Evolutionary conservation across 2,888 invertebrate species (phyloP), one percentile per base, ranked within the genome.

Genomic region (Atethmia centrago): DNA sequence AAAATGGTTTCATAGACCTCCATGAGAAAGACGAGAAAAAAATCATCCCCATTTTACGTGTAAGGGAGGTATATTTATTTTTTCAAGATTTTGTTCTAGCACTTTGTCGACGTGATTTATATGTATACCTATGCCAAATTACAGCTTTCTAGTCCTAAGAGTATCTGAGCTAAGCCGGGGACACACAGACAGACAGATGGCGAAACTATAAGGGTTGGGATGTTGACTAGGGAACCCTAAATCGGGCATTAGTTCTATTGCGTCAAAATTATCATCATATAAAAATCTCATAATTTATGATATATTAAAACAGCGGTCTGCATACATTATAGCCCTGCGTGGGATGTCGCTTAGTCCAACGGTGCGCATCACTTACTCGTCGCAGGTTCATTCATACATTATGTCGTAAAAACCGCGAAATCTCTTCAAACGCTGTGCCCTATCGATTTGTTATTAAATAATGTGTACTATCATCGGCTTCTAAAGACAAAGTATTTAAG

Each of bases 321-420:
- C 79, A 81, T 64, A 84, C 40, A 59, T 42, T 42, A 28, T 19
- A 72, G 49, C 74, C n/a, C n/a, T 62, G 80, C 84, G 85, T 89
- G 85, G 85, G 87, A 53, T 64, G 85, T 53, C 71, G n/a, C 55
- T 80, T 71, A 74, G 83, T 55, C 51, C 82, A 85, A 56, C 59
- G 85, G 67, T 84, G 79, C 85, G 83, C 49, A 63, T 55, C 59
- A 45, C 53, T n/a, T 58, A 56, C 40, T 9, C 66, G 80, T 25
- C 65, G 61, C 45, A 58, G 64, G 64, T 49, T 64, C 70, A 59
- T 68, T 77, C 72, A 81, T 77, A 61, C 45, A 66, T 66, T 58
- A 67, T 78, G 78, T 68, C n/a, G 51, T 64, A 62, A 78, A 83
- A 79, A 74, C 77, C 71, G 69, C 79, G 53, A 75, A 75, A 65